phyloP scores from a whole-genome alignment of 2,797 vertebrate genomes.

The Vipera ursinii region DNA sequence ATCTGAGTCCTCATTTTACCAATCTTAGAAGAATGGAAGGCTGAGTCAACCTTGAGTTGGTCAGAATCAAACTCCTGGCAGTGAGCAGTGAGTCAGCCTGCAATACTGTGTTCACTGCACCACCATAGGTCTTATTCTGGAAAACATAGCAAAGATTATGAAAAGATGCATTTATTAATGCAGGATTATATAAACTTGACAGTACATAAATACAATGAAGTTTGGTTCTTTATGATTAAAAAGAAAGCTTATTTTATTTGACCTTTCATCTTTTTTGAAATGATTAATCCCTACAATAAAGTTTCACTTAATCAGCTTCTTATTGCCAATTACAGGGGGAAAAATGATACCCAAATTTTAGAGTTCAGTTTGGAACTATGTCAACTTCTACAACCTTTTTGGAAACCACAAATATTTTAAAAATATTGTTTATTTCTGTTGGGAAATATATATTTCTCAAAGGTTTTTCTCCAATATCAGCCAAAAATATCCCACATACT shows the following conservation, averaged over 20 bases:
- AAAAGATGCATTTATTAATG: constrained; percentile 23
- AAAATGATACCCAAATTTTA: constrained; percentile 39
- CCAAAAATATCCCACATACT: constrained; percentile 54
- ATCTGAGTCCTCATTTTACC: not conserved
- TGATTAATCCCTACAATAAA: constrained; percentile 56
- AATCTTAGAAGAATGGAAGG: not conserved
- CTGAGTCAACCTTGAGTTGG: not conserved
- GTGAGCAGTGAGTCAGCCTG: not conserved
- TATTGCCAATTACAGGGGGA: constrained; percentile 33
- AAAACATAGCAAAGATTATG: constrained; percentile 25
- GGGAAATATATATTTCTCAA: constrained; percentile 49
- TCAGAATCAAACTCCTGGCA: not conserved
- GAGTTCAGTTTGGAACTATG: constrained; percentile 57
- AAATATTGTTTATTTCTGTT: constrained; percentile 37
- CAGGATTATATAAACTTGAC: constrained; percentile 1
- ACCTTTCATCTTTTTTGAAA: constrained; percentile 48
- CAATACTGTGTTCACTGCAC: not conserved
- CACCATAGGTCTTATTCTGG: not conserved
- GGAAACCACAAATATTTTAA: constrained; percentile 47
- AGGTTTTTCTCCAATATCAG: constrained; percentile 37
- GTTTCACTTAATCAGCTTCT: constrained; percentile 51
- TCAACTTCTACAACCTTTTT: constrained; percentile 42
- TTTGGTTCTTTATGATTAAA: constrained; percentile 14
- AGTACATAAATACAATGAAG: constrained; percentile 18
- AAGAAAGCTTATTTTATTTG: constrained; percentile 37